phyloP scores from a whole-genome alignment of 2,888 invertebrate species.

The Synergus laeviventris region DNA sequence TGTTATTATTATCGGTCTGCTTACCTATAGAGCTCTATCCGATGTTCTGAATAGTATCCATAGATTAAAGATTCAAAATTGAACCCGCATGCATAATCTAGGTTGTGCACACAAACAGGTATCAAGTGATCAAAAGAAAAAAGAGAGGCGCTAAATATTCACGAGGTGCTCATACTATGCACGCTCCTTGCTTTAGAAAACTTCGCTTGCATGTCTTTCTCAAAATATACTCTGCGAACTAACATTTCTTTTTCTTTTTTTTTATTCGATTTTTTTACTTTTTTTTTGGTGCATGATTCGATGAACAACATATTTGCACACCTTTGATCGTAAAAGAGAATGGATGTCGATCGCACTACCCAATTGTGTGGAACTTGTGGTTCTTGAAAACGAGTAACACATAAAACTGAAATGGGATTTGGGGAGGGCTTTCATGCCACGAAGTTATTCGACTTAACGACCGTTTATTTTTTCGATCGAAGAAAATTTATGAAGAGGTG shows the following conservation, averaged over 20 bases:
- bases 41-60: neutral
- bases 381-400: constrained; percentile 35
- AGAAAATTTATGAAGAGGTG: neutral
- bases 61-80: constrained; percentile 16
- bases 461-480: neutral
- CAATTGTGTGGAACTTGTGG: constrained; percentile 23
- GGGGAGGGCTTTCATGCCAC: constrained; percentile 23
- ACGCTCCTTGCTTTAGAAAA: neutral
- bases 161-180: neutral
- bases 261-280: neutral
- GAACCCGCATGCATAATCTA: constrained; percentile 5
- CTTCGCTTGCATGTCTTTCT: neutral
- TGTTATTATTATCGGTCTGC: constrained; percentile 15
- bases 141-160: neutral
- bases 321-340: constrained; percentile 34
- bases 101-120: neutral
- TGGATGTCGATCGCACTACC: constrained; percentile 27
- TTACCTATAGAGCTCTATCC: neutral
- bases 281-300: constrained; percentile 3
- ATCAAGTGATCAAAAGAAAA: neutral
- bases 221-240: neutral
- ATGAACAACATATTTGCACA: constrained; percentile 8
- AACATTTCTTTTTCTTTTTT: neutral
- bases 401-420: constrained; percentile 35
- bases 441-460: constrained; percentile 10